Evolutionary conservation across 1,140 invertebrate species (phyloP).

Genomic region (Brachionus calyciflorus): DNA sequence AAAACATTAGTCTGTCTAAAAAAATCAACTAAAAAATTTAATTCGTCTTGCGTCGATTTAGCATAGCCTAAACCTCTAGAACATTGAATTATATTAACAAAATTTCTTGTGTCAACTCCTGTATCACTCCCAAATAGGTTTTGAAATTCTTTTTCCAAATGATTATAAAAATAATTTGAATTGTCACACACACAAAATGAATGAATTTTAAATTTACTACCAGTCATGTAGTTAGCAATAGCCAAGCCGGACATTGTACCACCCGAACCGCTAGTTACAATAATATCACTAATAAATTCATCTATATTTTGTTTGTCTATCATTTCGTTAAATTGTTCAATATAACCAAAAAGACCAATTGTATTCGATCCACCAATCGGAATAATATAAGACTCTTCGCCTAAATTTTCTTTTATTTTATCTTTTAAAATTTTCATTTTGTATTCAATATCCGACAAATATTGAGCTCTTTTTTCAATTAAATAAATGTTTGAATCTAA

Average conservation of each 20-base stretch:
- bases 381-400: slow-evolving; percentile 52
- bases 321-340: slow-evolving; percentile 53
- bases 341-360: slow-evolving; percentile 55
- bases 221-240: slow-evolving; percentile 54
- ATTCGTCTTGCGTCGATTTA: slow-evolving; percentile 53
- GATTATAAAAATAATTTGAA: slow-evolving; percentile 51
- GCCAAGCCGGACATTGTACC: slow-evolving; percentile 54
- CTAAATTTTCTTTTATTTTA: slow-evolving; percentile 48
- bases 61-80: slow-evolving; percentile 55
- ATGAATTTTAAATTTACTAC: slow-evolving; percentile 53
- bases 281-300: slow-evolving; percentile 53
- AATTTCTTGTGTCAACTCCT: slow-evolving; percentile 45
- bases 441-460: not conserved
- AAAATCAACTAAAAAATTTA: slow-evolving; percentile 52
- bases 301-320: slow-evolving; percentile 51
- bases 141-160: slow-evolving; percentile 51
- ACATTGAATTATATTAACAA: slow-evolving; percentile 54
- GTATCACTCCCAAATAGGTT: slow-evolving; percentile 48
- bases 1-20: slow-evolving; percentile 52
- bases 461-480: slow-evolving; percentile 49
- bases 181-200: slow-evolving; percentile 52
- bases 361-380: slow-evolving; percentile 54
- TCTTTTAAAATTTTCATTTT: slow-evolving; percentile 17
- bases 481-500: slow-evolving; percentile 53
- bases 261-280: slow-evolving; percentile 56